A percentile compares a stretch with the other conserved stretches of the same genome.
Evolutionary conservation across 2,797 vertebrate species (phyloP).

Genomic region (Scolopax bukidnonensis): DNA sequence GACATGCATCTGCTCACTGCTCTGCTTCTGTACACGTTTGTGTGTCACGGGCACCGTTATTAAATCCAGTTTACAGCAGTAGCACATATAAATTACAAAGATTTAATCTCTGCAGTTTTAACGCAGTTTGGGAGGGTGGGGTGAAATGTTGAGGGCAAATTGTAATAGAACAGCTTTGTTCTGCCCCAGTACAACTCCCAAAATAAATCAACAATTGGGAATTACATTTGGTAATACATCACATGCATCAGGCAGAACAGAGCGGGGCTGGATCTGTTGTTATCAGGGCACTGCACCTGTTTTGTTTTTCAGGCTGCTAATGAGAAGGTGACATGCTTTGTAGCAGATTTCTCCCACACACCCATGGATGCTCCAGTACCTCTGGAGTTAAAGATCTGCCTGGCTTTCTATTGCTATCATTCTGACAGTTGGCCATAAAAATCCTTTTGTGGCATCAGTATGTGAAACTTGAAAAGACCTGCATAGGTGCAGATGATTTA

Average conservation of each 20-base stretch:
- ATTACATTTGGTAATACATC: background rate
- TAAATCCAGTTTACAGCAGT: background rate
- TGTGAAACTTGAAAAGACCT: background rate
- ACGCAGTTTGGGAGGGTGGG: background rate
- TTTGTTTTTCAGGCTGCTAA: background rate
- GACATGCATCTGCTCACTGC: background rate
- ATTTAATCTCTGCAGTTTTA: background rate
- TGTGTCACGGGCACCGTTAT: rapidly evolving
- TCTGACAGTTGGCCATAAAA: background rate
- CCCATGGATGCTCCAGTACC: background rate
- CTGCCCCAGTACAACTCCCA: background rate
- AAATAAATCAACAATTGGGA: constrained; percentile 9
- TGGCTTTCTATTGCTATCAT: background rate
- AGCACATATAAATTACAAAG: background rate
- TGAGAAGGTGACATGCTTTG: background rate
- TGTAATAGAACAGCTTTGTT: background rate
- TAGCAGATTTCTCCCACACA: background rate
- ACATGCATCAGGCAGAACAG: background rate
- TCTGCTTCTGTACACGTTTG: background rate
- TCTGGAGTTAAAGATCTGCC: background rate
- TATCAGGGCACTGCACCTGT: constrained; percentile 26
- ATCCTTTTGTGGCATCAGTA: background rate
- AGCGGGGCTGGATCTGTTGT: background rate
- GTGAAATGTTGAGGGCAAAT: background rate
- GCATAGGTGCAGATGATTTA: background rate